Evolutionary conservation across 2,888 invertebrate genomes (phyloP).

Genomic region (Conchocele bisecta): DNA sequence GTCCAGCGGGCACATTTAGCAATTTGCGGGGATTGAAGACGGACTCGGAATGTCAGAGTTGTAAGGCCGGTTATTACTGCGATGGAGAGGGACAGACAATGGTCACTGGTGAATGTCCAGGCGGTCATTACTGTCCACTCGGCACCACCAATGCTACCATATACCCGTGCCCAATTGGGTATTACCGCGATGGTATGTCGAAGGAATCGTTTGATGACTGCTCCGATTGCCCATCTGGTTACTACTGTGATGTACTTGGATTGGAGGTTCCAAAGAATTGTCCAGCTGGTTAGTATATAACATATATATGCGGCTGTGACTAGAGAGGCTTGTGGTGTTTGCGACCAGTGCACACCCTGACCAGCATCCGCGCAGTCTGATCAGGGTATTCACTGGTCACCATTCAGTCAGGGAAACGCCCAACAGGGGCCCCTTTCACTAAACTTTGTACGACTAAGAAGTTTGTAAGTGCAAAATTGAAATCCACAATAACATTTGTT

Average conservation of each 20-base stretch:
- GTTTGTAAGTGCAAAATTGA: no score
- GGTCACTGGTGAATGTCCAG: conserved; percentile 78
- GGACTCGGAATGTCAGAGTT: conserved; percentile 77
- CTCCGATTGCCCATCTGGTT: conserved; percentile 80
- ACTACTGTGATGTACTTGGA: conserved; percentile 78
- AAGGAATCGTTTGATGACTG: conserved; percentile 80
- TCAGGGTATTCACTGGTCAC: no score
- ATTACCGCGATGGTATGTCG: conserved; percentile 80
- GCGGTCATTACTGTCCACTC: conserved; percentile 80
- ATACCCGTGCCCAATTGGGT: conserved; percentile 80
- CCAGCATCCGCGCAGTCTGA: no score
- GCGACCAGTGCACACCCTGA: no score
- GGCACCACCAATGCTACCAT: conserved; percentile 73
- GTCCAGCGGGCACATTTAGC: conserved; percentile 80
- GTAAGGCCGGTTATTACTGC: conserved; percentile 80
- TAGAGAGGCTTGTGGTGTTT: no score
- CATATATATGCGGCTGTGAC: no score
- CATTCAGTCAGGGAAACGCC: no score
- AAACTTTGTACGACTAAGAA: no score
- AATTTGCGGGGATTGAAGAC: conserved; percentile 69
- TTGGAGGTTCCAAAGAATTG: conserved; percentile 77
- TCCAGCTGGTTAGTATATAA: conserved; percentile 61
- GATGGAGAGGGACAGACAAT: conserved; percentile 69
- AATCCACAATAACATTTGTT: no score
- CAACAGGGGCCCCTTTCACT: no score